These are phyloP conservation scores for Belgica antarctica DNA, from an alignment of 2,888 invertebrate species.

Conservation along the genomic window DNA sequence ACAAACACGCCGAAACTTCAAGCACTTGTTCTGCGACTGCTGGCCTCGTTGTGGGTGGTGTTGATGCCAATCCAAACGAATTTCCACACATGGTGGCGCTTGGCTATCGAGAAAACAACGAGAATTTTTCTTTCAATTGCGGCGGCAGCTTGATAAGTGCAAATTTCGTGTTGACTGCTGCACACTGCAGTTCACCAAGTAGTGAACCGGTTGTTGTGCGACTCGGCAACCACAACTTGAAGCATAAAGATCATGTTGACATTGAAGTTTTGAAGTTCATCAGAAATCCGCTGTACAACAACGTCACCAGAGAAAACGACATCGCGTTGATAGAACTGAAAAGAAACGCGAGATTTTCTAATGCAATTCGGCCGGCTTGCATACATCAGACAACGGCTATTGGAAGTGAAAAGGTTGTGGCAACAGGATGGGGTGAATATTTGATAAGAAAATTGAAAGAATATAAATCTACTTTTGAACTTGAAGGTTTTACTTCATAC, in stretches of 20 bases:
- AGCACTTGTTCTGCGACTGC: neutral
- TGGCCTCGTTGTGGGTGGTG: slow-evolving; percentile 18
- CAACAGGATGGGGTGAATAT: slow-evolving; percentile 5
- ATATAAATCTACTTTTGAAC: neutral
- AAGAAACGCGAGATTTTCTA: neutral
- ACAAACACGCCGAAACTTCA: neutral
- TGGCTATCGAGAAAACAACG: slow-evolving; percentile 50
- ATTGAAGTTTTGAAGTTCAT: slow-evolving; percentile 41
- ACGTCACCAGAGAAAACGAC: neutral
- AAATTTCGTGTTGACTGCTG: slow-evolving; percentile 60
- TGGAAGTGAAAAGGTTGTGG: too few relatives aligned
- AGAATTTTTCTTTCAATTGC: slow-evolving; percentile 51
- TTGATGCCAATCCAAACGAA: slow-evolving; percentile 44
- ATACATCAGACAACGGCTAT: neutral
- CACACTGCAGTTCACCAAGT: slow-evolving; percentile 56
- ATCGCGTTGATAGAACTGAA: slow-evolving; percentile 15
- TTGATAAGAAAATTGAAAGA: too few relatives aligned
- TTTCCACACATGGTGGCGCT: slow-evolving; percentile 48
- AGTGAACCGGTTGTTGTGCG: neutral
- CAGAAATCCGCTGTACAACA: neutral
- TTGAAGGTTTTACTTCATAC: neutral
- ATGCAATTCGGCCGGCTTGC: slow-evolving; percentile 12
- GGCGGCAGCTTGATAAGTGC: slow-evolving; percentile 57
- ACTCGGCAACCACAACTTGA: neutral
- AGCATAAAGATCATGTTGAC: neutral